A percentile compares a stretch with the other conserved stretches of the same genome.
phyloP scores from a whole-genome alignment of 2,888 invertebrate species.

The Branchinecta sandiegonensis region DNA sequence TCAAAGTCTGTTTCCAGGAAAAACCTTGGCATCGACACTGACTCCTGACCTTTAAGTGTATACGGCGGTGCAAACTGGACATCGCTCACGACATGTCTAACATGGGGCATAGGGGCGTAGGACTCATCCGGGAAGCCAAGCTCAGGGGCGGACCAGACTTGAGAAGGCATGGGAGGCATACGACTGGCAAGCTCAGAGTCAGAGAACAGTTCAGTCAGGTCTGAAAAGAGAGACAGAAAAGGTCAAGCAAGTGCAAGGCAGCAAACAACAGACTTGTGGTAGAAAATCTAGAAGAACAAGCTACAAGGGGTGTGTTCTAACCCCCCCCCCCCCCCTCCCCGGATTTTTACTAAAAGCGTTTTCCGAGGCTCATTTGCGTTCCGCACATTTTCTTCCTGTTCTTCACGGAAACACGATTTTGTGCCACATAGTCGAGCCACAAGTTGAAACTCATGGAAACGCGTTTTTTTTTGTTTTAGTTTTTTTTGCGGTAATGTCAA shows the following conservation, averaged over 20 bases:
- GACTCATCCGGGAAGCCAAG: constrained; percentile 2
- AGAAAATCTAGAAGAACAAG: background rate
- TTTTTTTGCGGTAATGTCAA: no score
- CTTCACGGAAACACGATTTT: no score
- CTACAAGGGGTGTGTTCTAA: no score
- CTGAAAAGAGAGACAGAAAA: constrained; percentile 8
- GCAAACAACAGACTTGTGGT: background rate
- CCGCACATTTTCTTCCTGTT: no score
- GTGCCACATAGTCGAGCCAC: no score
- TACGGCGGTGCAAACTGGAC: background rate
- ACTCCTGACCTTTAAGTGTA: background rate
- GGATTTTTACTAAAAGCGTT: no score
- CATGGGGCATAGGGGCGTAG: background rate
- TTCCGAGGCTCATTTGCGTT: no score
- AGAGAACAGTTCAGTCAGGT: constrained; percentile 13
- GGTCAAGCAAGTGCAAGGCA: constrained; percentile 10
- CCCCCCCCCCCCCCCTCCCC: no score
- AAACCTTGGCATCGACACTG: background rate
- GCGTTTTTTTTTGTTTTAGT: no score
- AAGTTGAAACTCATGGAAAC: no score
- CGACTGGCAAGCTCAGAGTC: constrained; percentile 6
- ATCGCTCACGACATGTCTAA: constrained; percentile 3
- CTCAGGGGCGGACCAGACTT: constrained; percentile 14
- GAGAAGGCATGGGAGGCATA: constrained; percentile 10
- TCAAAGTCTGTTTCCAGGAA: constrained; percentile 17